phyloP scores from a whole-genome alignment of 2,113 vertebrate genomes.

The Cheirogaleus medius region DNA sequence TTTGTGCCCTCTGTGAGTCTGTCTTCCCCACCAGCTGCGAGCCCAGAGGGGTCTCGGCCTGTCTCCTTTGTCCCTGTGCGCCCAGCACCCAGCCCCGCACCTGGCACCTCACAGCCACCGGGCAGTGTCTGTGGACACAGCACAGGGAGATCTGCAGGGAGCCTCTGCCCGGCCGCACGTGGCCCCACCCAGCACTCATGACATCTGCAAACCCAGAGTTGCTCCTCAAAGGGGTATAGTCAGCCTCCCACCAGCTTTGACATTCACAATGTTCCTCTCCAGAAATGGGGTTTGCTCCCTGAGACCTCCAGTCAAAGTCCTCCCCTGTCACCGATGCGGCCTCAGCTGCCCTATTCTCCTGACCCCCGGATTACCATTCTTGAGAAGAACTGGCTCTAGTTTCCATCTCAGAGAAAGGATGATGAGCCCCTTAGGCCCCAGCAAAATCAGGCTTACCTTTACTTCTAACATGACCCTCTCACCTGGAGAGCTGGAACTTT shows the following conservation, averaged over 20 bases:
- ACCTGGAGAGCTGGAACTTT: neutral
- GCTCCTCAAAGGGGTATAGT: neutral
- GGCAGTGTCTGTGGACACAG: accelerated
- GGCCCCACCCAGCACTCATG: too few species aligned
- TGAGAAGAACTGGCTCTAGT: neutral
- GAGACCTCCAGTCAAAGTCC: neutral
- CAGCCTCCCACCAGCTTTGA: neutral
- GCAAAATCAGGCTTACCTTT: neutral
- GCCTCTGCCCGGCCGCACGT: accelerated
- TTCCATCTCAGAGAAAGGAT: neutral
- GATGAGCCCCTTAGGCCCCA: neutral
- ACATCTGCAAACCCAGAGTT: too few species aligned
- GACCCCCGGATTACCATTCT: neutral
- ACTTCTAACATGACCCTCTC: neutral
- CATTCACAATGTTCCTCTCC: neutral
- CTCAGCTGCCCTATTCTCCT: accelerated
- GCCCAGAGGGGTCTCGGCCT: neutral
- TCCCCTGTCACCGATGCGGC: too few species aligned
- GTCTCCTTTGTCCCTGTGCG: too few species aligned
- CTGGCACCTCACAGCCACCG: too few species aligned
- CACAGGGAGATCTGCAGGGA: accelerated
- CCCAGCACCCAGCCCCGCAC: accelerated
- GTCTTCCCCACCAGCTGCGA: accelerated
- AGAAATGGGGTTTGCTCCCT: neutral
- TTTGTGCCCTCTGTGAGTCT: accelerated